Evolutionary conservation across 1,140 invertebrate species (phyloP).

Genomic region (Lordiphosa collinella): DNA sequence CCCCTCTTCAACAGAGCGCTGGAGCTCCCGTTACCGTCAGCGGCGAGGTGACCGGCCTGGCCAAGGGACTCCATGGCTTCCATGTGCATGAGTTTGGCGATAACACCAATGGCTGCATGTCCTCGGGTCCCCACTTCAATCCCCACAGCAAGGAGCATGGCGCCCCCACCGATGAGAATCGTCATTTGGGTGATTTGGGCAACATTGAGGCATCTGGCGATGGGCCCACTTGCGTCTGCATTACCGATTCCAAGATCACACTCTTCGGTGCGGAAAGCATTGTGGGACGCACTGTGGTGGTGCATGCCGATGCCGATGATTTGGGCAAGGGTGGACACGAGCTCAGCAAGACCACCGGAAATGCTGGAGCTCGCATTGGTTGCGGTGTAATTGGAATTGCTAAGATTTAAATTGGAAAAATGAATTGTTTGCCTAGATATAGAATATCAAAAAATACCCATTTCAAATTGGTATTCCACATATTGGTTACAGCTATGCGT

Average conservation of each 20-base stretch:
- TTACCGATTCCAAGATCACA: conserved; percentile 87
- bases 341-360: conserved; percentile 96
- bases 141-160: conserved; percentile 92
- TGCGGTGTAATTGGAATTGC: conserved; percentile 97
- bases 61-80: conserved; percentile 89
- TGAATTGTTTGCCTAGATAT: too few species aligned
- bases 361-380: conserved; percentile 96
- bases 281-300: conserved; percentile 93
- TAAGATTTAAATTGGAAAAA: conserved; percentile 50
- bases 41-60: conserved; percentile 86
- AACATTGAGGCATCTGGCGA: conserved; percentile 88
- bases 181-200: conserved; percentile 96
- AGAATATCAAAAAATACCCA: too few species aligned
- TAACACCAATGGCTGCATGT: conserved; percentile 97
- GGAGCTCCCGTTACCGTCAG: conserved; percentile 83
- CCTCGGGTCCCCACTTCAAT: conserved; percentile 98
- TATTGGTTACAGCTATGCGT: too few species aligned
- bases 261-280: conserved; percentile 89
- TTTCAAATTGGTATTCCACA: too few species aligned
- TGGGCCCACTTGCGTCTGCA: conserved; percentile 87
- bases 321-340: conserved; percentile 96
- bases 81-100: conserved; percentile 99
- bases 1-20: conserved; percentile 73
- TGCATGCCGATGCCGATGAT: conserved; percentile 97
- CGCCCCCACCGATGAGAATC: conserved; percentile 85